phyloP scores from a whole-genome alignment of 2,797 vertebrate species.

The Phalloptychus januarius region DNA sequence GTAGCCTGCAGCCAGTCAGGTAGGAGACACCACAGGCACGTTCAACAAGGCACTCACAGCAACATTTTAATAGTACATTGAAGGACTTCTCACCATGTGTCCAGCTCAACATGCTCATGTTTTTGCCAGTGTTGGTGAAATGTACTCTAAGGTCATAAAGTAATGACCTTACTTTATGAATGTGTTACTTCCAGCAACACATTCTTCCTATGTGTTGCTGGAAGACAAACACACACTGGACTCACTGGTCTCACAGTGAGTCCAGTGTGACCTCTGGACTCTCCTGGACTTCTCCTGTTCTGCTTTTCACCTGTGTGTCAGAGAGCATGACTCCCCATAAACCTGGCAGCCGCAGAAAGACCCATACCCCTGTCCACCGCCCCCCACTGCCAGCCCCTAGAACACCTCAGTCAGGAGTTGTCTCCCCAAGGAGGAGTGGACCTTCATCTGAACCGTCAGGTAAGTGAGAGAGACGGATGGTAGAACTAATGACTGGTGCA shows the following conservation, averaged over 20 bases:
- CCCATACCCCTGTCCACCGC: conserved; percentile 58
- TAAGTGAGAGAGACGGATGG: not conserved
- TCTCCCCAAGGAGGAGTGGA: not conserved
- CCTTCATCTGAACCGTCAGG: not conserved
- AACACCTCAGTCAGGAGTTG: not conserved
- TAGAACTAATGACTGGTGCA: not conserved
- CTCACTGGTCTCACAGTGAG: too few species aligned
- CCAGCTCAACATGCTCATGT: too few species aligned
- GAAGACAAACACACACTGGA: too few species aligned
- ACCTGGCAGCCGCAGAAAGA: conserved; percentile 59
- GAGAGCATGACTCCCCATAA: conserved; percentile 47
- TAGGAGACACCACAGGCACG: not conserved
- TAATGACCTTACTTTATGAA: too few species aligned
- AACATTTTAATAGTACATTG: too few species aligned
- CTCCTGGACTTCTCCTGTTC: not conserved
- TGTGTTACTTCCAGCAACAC: too few species aligned
- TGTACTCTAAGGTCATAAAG: not conserved
- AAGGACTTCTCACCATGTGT: too few species aligned
- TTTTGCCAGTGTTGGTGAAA: not conserved
- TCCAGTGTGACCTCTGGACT: too few species aligned
- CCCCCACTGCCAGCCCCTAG: conserved; percentile 2
- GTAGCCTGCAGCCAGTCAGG: not conserved
- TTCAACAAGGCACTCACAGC: too few species aligned
- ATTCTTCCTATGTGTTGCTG: not conserved
- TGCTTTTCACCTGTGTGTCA: not conserved